Base-by-base conservation (phyloP, 1,140 invertebrate species). In the Papilio glaucus region DNA sequence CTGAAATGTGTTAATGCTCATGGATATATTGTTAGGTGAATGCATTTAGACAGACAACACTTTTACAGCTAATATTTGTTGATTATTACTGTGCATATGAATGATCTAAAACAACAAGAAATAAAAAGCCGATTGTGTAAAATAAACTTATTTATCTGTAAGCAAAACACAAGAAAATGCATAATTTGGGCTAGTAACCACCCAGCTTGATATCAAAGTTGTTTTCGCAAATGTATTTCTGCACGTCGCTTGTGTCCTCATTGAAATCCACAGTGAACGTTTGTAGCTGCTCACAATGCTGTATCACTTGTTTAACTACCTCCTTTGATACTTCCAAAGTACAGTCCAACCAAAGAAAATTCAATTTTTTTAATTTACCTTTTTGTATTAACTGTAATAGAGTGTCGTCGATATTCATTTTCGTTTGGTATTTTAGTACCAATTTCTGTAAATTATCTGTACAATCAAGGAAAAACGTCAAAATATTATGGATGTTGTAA, bases 161-260 rank as follows among this genome's bases (percentile, higher is more conserved):
- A 69, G 45, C 45, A 12, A 69, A 45, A 37, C 18, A 67, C 13
- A 45, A n/a, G 72, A 72, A 72, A 65, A 68, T 74, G 42, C 62
- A 65, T 24, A 73, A 68, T 61, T 77, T 63, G 26, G 42, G 49
- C 78, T 84, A 91, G 72, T 91, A 91, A 67, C 84, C 81, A 70
- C 87, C 90, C 71, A 93, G 75, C 71, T 87, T 92, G 38, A 93
- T 78, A 78, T 93, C 89, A 38, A 92, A 85, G 78, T 93, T 93
- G 74, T 93, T 93, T 33, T 87, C 85, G 60, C 77, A 73, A 15
- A 93, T 91, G 73, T 88, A 93, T 62, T 79, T 81, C 13, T 88
- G 82, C 26, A 93, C 67, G 18, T 91, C 85, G 65, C 72, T 78
- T 60, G 86, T 85, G 29, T 88, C 82, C 24, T 86, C 90, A 6